phyloP scores from a whole-genome alignment of 92 coral and sea anemone genomes.

The Phymanthus crucifer region DNA sequence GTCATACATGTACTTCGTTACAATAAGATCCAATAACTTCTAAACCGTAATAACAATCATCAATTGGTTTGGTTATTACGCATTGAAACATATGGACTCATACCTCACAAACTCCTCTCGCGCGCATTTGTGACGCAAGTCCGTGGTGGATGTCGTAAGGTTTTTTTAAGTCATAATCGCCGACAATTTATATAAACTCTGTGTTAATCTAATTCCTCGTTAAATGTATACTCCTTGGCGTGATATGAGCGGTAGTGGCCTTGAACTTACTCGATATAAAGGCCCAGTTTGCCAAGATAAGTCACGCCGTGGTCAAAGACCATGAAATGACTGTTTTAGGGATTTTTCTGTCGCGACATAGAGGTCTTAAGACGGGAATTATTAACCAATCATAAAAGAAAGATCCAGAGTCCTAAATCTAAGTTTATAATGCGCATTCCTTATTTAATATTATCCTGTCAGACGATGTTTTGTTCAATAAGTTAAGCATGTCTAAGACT shows the following conservation, averaged over 20 bases:
- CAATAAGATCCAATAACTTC: conserved; percentile 22
- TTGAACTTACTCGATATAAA: conserved; percentile 6
- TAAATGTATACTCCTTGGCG: background rate
- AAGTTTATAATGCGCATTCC: background rate
- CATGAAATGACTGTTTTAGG: background rate
- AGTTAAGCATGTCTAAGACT: background rate
- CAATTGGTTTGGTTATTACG: conserved; percentile 5
- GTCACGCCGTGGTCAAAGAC: background rate
- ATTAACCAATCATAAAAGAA: background rate
- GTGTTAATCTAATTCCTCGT: background rate
- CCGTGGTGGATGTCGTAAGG: background rate
- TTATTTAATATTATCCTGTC: background rate
- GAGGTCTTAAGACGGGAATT: background rate
- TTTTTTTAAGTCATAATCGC: background rate
- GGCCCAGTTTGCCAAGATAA: background rate
- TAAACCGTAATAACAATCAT: background rate
- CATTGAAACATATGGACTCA: conserved; percentile 7
- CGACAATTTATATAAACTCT: background rate
- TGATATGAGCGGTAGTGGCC: background rate
- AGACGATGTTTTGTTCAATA: background rate
- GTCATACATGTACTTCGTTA: conserved; percentile 17
- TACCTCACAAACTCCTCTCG: background rate
- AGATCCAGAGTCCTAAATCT: background rate
- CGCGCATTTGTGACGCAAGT: background rate
- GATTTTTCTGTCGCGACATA: background rate